Evolutionary conservation across 2,113 vertebrate species (phyloP).

Genomic region (Triplophysa tibetana): DNA sequence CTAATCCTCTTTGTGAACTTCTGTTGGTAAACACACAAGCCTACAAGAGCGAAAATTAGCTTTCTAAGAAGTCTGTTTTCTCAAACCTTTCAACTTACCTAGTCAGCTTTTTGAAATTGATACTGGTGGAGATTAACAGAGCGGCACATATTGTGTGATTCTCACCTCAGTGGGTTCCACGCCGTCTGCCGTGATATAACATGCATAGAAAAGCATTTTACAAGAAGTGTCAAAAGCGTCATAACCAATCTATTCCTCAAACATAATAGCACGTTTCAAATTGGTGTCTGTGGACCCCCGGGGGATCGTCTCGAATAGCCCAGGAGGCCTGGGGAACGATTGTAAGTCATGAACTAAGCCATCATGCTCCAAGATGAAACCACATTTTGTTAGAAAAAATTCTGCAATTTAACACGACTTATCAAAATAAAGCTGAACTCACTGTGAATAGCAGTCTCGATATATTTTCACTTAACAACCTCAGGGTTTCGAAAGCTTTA

Average conservation of each 20-base stretch:
- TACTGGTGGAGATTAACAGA: not conserved
- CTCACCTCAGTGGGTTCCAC: conserved; percentile 7
- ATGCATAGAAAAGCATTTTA: conserved; percentile 3
- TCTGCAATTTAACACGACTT: not conserved
- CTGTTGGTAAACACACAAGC: not conserved
- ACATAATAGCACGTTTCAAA: conserved; percentile 4
- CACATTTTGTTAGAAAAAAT: too few relatives aligned
- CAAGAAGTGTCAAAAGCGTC: conserved; percentile 6
- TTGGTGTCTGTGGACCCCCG: not conserved
- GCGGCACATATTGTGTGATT: conserved; percentile 6
- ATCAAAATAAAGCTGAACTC: conserved; percentile 17
- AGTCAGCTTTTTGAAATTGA: not conserved
- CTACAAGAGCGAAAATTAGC: not conserved
- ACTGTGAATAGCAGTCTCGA: not conserved
- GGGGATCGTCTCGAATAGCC: not conserved
- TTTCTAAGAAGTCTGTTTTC: not conserved
- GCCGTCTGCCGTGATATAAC: not conserved
- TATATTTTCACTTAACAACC: conserved; percentile 25
- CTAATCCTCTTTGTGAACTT: conserved; percentile 2
- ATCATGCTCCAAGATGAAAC: not conserved
- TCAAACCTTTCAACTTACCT: too few relatives aligned
- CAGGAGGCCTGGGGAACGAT: not conserved
- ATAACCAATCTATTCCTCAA: conserved; percentile 20
- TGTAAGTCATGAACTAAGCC: not conserved
- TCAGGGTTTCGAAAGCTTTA: not conserved